Conservation (phyloP, 2,113 vertebrate genomes). For the Xiphorhynchus elegans region DNA sequence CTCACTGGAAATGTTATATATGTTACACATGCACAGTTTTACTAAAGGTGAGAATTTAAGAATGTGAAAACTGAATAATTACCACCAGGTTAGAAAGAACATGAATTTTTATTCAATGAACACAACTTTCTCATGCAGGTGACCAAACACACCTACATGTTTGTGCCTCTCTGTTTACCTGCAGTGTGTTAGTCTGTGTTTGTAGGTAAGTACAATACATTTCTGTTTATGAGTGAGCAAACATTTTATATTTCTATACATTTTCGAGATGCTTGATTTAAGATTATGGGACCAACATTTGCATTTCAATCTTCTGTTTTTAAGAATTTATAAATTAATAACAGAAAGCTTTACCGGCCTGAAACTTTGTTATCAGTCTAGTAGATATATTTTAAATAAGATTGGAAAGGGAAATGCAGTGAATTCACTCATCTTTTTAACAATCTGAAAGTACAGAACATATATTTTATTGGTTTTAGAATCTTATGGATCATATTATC, state of each 20-base stretch:
- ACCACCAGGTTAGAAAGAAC: background rate
- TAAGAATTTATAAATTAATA: background rate
- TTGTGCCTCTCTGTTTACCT: background rate
- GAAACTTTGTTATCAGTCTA: background rate
- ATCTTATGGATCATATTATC: background rate
- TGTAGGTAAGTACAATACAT: fast-evolving
- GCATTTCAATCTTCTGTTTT: background rate
- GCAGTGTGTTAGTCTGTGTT: background rate
- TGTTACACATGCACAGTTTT: background rate
- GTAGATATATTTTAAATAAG: background rate
- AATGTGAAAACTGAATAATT: background rate
- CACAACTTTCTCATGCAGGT: fast-evolving
- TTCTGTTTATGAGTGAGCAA: background rate
- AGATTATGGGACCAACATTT: background rate
- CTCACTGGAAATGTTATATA: background rate
- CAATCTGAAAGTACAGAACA: background rate
- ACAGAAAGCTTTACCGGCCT: background rate
- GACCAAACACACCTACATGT: background rate
- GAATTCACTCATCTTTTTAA: background rate
- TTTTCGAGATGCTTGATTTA: background rate
- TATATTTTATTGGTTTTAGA: background rate
- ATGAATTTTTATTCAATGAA: background rate
- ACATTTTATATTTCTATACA: background rate
- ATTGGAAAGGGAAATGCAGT: background rate
- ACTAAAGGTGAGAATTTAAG: background rate